Conservation (phyloP, 2,113 vertebrate genomes). For the Trematocara marginatum region DNA sequence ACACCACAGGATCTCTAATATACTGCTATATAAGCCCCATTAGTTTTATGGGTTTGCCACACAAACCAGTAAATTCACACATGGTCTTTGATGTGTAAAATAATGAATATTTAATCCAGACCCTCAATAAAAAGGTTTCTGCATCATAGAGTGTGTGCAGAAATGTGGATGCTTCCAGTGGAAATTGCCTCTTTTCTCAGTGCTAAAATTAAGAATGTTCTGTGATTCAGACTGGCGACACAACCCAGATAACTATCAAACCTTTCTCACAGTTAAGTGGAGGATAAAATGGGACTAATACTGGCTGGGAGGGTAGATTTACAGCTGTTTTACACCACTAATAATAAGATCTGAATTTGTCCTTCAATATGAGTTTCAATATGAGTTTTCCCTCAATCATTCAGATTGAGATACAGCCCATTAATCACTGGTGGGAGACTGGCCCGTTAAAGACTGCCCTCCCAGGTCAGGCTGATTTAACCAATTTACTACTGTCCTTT, state of each 20-base stretch:
- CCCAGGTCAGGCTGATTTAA: background rate
- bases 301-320: background rate
- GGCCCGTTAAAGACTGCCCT: background rate
- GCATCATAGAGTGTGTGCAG: background rate
- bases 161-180: background rate
- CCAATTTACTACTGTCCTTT: constrained; percentile 34
- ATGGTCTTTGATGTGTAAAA: constrained; percentile 39
- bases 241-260: constrained; percentile 1
- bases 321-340: background rate
- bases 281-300: background rate
- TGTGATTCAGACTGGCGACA: constrained; percentile 6
- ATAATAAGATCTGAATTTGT: background rate
- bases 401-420: background rate
- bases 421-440: constrained; percentile 22
- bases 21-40: constrained; percentile 12
- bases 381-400: background rate
- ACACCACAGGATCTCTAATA: background rate
- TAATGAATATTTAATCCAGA: constrained; percentile 35
- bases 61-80: constrained; percentile 21
- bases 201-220: constrained; percentile 12
- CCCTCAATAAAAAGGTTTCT: background rate
- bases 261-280: background rate
- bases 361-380: background rate
- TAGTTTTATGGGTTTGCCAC: constrained; percentile 15
- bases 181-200: background rate